phyloP scores from a whole-genome alignment of 1,140 invertebrate species.

The Drosophila cardini region DNA sequence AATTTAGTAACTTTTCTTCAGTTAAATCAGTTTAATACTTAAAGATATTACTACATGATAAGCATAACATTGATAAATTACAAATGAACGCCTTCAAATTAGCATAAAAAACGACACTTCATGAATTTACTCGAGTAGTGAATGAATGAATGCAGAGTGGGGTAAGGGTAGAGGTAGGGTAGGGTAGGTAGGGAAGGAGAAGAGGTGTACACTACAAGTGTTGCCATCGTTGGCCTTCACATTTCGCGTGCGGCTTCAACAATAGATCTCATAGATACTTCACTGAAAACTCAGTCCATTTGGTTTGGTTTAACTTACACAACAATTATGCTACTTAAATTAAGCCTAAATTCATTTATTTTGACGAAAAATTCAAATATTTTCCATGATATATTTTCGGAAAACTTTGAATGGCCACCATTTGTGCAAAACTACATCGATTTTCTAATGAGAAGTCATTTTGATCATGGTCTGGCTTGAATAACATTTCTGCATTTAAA shows the following conservation, averaged over 20 bases:
- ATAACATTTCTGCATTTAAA: too few species aligned
- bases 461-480: too few species aligned
- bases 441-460: too few species aligned
- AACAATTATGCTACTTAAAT: too few species aligned
- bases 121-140: constrained; percentile 42
- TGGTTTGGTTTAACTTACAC: too few species aligned
- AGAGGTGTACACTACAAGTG: neutral
- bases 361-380: too few species aligned
- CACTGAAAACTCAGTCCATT: too few species aligned
- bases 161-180: neutral
- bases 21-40: constrained; percentile 12
- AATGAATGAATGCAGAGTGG: constrained; percentile 21
- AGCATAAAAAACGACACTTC: constrained; percentile 39
- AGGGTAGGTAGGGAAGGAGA: neutral
- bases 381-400: too few species aligned
- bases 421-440: too few species aligned
- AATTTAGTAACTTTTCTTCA: too few species aligned
- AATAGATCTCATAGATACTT: constrained; percentile 15
- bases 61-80: constrained; percentile 47
- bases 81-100: constrained; percentile 45
- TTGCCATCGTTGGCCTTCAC: constrained; percentile 69
- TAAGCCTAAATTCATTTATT: too few species aligned
- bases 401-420: too few species aligned
- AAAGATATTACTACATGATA: constrained; percentile 33
- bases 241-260: constrained; percentile 65